phyloP scores from a whole-genome alignment of 1,140 invertebrate genomes.

The Ceratina australensis region DNA sequence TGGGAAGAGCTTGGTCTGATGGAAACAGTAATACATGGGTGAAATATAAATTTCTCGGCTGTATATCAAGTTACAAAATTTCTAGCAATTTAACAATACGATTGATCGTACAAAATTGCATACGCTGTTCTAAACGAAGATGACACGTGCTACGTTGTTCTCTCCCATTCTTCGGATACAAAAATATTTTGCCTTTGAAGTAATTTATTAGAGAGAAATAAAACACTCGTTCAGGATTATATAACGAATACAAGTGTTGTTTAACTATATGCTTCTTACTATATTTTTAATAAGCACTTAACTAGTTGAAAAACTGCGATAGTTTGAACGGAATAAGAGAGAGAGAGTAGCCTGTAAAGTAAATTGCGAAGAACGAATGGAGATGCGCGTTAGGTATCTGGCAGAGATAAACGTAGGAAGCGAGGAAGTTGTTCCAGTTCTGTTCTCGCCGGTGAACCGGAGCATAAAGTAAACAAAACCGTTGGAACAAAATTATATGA shows the following conservation, averaged over 20 bases:
- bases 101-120: no score
- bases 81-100: no score
- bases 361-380: conserved; percentile 21
- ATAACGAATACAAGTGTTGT: no score
- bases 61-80: no score
- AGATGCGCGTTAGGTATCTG: conserved; percentile 21
- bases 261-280: no score
- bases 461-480: conserved; percentile 42
- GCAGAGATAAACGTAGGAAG: conserved; percentile 9
- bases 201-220: no score
- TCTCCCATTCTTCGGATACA: no score
- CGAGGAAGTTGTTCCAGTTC: conserved; percentile 13
- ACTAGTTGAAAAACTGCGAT: neutral
- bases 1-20: neutral
- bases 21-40: neutral
- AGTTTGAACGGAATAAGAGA: neutral
- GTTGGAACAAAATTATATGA: conserved; percentile 37
- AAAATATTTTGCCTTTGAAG: no score
- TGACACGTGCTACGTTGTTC: no score
- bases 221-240: no score
- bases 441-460: conserved; percentile 12
- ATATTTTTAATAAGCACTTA: no score
- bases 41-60: neutral
- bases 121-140: no score
- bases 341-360: neutral